Evolutionary conservation across 2,888 invertebrate species (phyloP).

Genomic region (Mayetiola destructor): DNA sequence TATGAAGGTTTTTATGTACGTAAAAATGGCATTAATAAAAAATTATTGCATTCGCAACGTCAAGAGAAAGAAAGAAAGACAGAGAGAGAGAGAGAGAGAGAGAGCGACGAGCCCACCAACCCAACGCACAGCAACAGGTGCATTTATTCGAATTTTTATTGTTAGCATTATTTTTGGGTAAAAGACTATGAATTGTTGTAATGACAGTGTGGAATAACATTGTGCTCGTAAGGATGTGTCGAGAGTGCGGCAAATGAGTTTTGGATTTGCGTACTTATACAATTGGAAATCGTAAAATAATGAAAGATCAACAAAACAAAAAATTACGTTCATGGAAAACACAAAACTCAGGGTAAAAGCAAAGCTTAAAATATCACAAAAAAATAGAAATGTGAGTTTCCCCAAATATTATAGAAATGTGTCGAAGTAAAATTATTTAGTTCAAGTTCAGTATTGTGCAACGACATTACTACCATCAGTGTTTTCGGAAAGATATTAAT

Average conservation of each 20-base stretch:
- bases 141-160: constrained; percentile 12
- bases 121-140: constrained; percentile 12
- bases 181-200: neutral
- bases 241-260: constrained; percentile 11
- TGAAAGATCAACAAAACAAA: no score
- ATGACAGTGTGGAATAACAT: neutral
- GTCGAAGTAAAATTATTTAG: no score
- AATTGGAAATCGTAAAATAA: no score
- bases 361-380: no score
- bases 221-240: constrained; percentile 3
- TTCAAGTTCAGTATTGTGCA: no score
- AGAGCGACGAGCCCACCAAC: no score
- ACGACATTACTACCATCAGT: no score
- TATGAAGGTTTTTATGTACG: constrained; percentile 10
- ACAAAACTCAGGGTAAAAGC: no score
- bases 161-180: constrained; percentile 1
- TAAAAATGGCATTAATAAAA: constrained; percentile 12
- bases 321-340: no score
- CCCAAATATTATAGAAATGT: no score
- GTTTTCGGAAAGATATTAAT: no score
- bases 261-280: constrained; percentile 11
- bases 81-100: neutral
- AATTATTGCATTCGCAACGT: constrained; percentile 10
- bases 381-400: no score
- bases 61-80: constrained; percentile 1